Evolutionary conservation across 2,888 invertebrate genomes (phyloP).

Genomic region (Phortica magna): DNA sequence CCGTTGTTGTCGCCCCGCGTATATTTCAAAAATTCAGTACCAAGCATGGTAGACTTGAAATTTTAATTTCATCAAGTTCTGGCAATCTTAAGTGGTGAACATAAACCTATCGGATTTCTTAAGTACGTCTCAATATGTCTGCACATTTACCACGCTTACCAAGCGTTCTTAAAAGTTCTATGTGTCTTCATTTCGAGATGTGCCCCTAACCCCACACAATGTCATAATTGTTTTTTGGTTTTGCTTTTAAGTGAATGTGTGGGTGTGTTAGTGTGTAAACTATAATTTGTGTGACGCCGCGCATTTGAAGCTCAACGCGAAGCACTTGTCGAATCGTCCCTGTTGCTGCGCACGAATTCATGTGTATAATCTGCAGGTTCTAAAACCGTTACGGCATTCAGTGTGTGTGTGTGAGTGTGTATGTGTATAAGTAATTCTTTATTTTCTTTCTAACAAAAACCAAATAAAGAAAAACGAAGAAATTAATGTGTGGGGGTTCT

Average conservation of each 20-base stretch:
- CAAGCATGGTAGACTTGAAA: constrained; percentile 49
- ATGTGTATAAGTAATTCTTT: constrained; percentile 19
- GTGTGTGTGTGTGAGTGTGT: constrained; percentile 3
- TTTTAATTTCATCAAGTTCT: constrained; percentile 62
- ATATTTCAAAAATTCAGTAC: background rate
- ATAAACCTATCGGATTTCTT: constrained; percentile 67
- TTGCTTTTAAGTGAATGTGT: constrained; percentile 27
- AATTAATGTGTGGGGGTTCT: constrained; percentile 55
- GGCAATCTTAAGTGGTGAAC: constrained; percentile 61
- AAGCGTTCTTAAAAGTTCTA: background rate
- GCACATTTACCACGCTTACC: background rate
- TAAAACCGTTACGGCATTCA: constrained; percentile 48
- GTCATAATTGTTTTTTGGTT: constrained; percentile 2
- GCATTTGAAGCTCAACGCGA: constrained; percentile 32
- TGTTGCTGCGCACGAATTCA: constrained; percentile 16
- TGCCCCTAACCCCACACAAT: background rate
- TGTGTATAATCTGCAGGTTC: constrained; percentile 1
- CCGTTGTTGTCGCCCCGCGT: background rate
- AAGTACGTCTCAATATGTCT: constrained; percentile 50
- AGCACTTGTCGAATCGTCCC: constrained; percentile 38
- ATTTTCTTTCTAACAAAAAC: constrained; percentile 48
- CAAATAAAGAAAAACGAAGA: constrained; percentile 1
- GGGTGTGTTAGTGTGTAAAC: constrained; percentile 48
- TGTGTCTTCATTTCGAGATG: constrained; percentile 22
- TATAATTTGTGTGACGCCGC: constrained; percentile 35